Evolutionary conservation across 2,113 vertebrate species (phyloP).

Genomic region (Coptodon rendalli): DNA sequence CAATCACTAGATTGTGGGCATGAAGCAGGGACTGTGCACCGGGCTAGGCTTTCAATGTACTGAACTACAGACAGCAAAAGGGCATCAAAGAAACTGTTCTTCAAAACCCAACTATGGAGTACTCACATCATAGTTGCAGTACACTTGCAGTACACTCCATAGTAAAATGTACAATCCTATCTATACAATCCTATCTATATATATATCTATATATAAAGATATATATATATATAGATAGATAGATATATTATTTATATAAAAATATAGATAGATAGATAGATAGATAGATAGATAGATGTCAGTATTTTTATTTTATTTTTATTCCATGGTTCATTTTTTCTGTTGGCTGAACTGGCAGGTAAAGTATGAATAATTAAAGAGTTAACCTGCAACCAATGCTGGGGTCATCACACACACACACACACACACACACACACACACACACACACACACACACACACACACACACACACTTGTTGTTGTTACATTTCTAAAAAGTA

Average conservation of each 20-base stretch:
- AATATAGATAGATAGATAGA: too few relatives aligned
- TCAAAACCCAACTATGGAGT: background rate
- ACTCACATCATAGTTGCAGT: background rate
- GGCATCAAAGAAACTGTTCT: background rate
- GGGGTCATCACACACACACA: background rate
- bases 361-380: background rate
- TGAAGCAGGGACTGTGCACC: background rate
- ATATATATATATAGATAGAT: background rate
- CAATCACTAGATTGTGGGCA: conserved; percentile 26
- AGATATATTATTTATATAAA: too few relatives aligned
- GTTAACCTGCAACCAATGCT: background rate
- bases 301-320: too few relatives aligned
- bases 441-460: too few relatives aligned
- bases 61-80: background rate
- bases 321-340: too few relatives aligned
- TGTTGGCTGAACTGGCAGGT: background rate
- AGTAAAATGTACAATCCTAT: background rate
- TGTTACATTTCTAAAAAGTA: background rate
- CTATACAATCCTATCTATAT: background rate
- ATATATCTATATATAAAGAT: too few relatives aligned
- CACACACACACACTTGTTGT: background rate
- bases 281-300: too few relatives aligned
- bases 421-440: background rate
- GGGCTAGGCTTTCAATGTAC: rapidly evolving
- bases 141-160: background rate